Percentiles rank a stretch among this genome's conserved stretches.
phyloP scores from a whole-genome alignment of 2,797 vertebrate genomes.

The Buceros bicornis region DNA sequence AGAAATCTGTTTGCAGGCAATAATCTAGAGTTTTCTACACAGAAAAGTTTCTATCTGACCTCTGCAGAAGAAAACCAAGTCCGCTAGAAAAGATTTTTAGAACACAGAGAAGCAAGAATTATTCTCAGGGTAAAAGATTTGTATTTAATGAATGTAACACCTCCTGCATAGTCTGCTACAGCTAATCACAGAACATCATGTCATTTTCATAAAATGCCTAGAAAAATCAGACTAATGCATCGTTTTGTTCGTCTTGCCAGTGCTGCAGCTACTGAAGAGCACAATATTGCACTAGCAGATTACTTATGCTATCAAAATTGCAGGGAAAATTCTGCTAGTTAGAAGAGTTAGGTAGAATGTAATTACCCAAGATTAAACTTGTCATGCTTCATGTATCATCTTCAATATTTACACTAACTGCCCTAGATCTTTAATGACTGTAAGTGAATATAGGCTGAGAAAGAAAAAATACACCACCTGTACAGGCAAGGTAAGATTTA shows the following conservation, averaged over 20 bases:
- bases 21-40: background rate
- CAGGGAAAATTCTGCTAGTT: background rate
- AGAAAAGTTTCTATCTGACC: background rate
- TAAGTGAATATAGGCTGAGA: background rate
- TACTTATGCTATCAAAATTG: background rate
- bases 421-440: background rate
- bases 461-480: constrained; percentile 11
- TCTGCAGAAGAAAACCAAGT: background rate
- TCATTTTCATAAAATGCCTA: background rate
- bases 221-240: background rate
- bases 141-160: background rate
- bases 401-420: constrained; percentile 35
- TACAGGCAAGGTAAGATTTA: constrained; percentile 10
- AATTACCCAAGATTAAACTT: constrained; percentile 51
- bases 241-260: background rate
- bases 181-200: background rate
- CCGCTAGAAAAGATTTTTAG: background rate
- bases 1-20: background rate
- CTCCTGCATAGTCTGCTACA: background rate
- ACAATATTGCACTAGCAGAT: background rate
- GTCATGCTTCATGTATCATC: constrained; percentile 29
- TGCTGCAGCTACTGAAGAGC: background rate
- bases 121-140: background rate
- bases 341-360: background rate
- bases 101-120: background rate